phyloP scores from a whole-genome alignment of 2,888 invertebrate species.

The Biston stratarius region DNA sequence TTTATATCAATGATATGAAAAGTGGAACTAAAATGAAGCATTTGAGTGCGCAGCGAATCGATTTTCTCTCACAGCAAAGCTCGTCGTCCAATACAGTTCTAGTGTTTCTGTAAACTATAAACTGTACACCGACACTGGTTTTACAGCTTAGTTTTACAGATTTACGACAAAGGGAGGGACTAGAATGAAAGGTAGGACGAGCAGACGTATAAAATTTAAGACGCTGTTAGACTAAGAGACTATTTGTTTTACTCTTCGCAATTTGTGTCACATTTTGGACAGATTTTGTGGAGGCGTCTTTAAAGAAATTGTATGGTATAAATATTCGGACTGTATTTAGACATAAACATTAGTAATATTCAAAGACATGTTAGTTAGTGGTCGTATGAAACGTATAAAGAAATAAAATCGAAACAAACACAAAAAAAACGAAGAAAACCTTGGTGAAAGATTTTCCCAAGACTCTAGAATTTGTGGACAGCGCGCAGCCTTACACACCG shows the following conservation, averaged over 20 bases:
- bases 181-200: conserved; percentile 15
- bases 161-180: conserved; percentile 29
- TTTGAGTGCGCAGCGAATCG: conserved; percentile 6
- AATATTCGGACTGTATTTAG: no score
- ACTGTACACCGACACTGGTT: conserved; percentile 33
- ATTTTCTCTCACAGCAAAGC: conserved; percentile 11
- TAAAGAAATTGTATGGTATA: no score
- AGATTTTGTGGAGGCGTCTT: not conserved
- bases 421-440: no score
- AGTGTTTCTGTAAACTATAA: conserved; percentile 35
- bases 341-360: no score
- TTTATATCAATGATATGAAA: not conserved
- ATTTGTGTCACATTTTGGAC: not conserved
- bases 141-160: conserved; percentile 39
- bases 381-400: no score
- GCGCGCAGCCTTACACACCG: no score
- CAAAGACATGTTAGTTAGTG: no score
- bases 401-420: no score
- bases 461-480: no score
- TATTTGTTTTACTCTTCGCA: conserved; percentile 6
- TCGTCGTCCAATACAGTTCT: conserved; percentile 20
- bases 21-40: conserved; percentile 7
- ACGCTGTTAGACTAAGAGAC: conserved; percentile 11
- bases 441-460: no score
- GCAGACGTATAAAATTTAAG: conserved; percentile 24